phyloP scores from a whole-genome alignment of 2,888 invertebrate species.

The Silvanus unidentatus region DNA sequence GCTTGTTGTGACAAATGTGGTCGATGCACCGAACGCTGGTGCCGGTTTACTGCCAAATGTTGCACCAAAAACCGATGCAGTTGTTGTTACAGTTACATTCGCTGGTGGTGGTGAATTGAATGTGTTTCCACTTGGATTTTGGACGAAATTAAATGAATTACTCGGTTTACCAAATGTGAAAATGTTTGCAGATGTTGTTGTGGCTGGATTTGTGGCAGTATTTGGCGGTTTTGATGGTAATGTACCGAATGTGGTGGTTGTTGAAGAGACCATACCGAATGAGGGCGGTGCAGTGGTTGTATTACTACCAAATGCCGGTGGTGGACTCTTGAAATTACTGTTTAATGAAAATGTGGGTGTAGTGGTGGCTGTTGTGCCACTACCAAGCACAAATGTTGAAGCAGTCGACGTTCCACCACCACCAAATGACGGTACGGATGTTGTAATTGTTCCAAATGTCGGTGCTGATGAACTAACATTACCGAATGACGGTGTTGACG shows the following conservation, averaged over 20 bases:
- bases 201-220: not conserved
- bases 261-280: not conserved
- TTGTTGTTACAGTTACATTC: not conserved
- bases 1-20: not conserved
- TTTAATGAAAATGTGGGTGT: not conserved
- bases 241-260: not conserved
- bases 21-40: not conserved
- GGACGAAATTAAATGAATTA: not conserved
- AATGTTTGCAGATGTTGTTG: not conserved
- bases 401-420: too few relatives aligned
- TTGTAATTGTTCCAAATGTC: slow-evolving; percentile 2
- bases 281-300: not conserved
- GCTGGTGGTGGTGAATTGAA: not conserved
- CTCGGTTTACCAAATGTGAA: not conserved
- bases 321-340: not conserved
- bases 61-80: not conserved
- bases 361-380: not conserved
- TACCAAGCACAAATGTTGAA: too few relatives aligned
- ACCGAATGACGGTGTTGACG: not conserved
- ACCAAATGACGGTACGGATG: not conserved
- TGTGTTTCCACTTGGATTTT: not conserved
- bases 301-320: too few relatives aligned
- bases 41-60: not conserved
- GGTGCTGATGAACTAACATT: not conserved
- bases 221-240: not conserved